Conservation (phyloP, 2,113 vertebrate genomes). For the Pipa parva region DNA sequence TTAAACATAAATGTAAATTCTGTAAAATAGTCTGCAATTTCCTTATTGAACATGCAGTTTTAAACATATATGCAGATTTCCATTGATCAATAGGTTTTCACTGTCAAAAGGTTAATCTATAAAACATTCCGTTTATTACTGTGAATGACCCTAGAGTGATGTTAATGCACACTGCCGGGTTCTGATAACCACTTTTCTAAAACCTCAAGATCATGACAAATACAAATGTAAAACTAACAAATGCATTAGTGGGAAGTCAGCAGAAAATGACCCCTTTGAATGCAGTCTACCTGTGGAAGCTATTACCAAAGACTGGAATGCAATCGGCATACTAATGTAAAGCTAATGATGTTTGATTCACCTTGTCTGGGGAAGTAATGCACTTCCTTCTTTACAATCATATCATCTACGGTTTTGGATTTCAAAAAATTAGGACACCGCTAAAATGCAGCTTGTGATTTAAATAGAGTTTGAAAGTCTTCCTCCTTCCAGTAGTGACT, state of each 20-base stretch:
- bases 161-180: conserved; percentile 19
- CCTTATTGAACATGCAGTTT: conserved; percentile 23
- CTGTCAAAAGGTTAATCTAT: conserved; percentile 26
- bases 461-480: conserved; percentile 5
- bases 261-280: conserved; percentile 20
- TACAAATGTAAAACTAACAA: conserved; percentile 26
- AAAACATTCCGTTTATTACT: conserved; percentile 13
- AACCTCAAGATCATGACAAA: conserved; percentile 42
- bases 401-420: conserved; percentile 24
- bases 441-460: background rate
- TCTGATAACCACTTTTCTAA: conserved; percentile 31
- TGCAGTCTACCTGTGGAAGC: conserved; percentile 23
- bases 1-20: no score
- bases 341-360: conserved; percentile 41
- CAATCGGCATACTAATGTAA: conserved; percentile 18
- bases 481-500: no score
- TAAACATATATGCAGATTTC: conserved; percentile 34
- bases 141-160: conserved; percentile 13
- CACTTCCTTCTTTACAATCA: conserved; percentile 33
- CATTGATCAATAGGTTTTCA: conserved; percentile 30
- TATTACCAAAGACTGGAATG: conserved; percentile 26
- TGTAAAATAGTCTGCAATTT: conserved; percentile 13
- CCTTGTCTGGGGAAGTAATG: conserved; percentile 20
- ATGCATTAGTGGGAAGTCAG: conserved; percentile 34
- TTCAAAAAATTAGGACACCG: conserved; percentile 30